Evolutionary conservation across 2,113 vertebrate genomes (phyloP).

Genomic region (Arizona elegans): DNA sequence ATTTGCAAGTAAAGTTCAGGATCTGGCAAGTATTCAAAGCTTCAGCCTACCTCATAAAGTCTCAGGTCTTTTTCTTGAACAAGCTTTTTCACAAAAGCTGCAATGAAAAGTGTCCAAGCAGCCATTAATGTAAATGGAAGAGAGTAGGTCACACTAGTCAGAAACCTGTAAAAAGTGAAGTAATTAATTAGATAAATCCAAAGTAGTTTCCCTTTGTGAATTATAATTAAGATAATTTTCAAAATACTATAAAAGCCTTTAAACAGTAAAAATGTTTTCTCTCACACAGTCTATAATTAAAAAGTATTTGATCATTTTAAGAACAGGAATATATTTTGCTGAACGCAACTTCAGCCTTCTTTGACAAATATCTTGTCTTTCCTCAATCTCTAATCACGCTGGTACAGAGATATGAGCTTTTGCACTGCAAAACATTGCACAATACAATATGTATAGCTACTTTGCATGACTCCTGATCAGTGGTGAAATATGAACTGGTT

Average conservation of each 20-base stretch:
- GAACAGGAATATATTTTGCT: not conserved
- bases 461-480: not conserved
- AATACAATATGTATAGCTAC: not conserved
- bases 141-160: constrained; percentile 87
- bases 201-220: constrained; percentile 43
- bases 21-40: constrained; percentile 29
- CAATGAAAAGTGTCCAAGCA: constrained; percentile 93
- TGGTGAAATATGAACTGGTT: too few species aligned
- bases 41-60: constrained; percentile 85
- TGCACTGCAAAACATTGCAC: not conserved
- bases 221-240: constrained; percentile 31
- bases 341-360: not conserved
- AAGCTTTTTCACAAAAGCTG: constrained; percentile 93
- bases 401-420: not conserved
- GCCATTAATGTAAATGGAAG: constrained; percentile 93
- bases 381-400: not conserved
- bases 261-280: constrained; percentile 12
- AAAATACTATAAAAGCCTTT: constrained; percentile 30
- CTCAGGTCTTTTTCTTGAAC: constrained; percentile 94
- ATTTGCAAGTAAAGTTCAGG: not conserved
- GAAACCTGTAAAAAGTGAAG: constrained; percentile 79
- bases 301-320: constrained; percentile 8
- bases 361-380: not conserved
- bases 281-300: constrained; percentile 39
- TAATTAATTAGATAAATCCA: constrained; percentile 23